Base-by-base conservation (phyloP, 2,113 vertebrate genomes). In the Leptocoma aspasia region DNA sequence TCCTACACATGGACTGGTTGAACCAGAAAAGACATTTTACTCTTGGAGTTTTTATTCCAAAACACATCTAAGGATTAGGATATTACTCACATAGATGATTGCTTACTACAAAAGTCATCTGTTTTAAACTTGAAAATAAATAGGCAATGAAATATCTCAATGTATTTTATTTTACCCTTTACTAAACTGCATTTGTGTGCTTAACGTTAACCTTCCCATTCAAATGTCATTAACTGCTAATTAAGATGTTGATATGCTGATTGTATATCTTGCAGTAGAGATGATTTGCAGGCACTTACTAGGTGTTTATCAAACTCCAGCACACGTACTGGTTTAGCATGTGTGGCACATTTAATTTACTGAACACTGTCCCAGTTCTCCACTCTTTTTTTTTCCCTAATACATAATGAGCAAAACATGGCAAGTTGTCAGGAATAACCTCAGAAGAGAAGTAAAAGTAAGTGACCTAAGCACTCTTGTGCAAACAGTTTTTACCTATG, bases 211-310 rank as follows among this genome's bases (percentile, higher is more conserved):
- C 98, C 95, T 97, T 97, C 96, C 95, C 87, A 91, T 97, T 94
- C 96, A 97, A 95, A 97, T 97, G 97, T 96, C 96, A 97, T 98
- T 97, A 97, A 86, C 91, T 96, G 82, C 97, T 98, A 98, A 98
- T 98, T 97, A 98, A 98, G 97, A 97, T 97, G 98, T 97, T 98
- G 97, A 97, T 97, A 96, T 96, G 93, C 96, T 97, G 97, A 97
- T 97, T 97, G 97, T 96, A 89, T 94, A 96, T 96, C 91, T 95
- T 95, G 95, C 96, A 94, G 91, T 90, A 95, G 95, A 96, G 93
- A 94, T 95, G 94, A 97, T 97, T 97, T 97, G 94, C 96, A 94
- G 87, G 81, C 96, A 94, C 97, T 97, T 97, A 91, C 94, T 97
- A 91, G 93, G 84, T 98, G 90, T 97, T 98, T 97, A 97, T 97